Percentiles rank a stretch among this genome's conserved stretches.
Evolutionary conservation across 2,797 vertebrate genomes (phyloP).

Genomic region (Rhinatrema bivittatum): DNA sequence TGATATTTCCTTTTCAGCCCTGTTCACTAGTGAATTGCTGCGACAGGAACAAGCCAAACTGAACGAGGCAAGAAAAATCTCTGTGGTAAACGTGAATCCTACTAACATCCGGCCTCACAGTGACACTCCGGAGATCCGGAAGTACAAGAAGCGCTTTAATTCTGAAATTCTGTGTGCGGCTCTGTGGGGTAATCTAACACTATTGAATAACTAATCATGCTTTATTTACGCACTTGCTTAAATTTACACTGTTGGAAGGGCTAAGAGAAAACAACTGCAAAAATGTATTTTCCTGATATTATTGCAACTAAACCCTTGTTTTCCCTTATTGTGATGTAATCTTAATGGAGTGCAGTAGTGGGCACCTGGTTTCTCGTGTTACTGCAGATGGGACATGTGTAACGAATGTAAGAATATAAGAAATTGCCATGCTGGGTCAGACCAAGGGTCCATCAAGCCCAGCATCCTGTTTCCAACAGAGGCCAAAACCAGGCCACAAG

Average conservation of each 20-base stretch:
- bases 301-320: too few relatives aligned
- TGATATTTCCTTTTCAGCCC: slow-evolving; percentile 53
- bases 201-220: too few relatives aligned
- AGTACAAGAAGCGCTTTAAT: slow-evolving; percentile 98
- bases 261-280: accelerated
- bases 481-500: too few relatives aligned
- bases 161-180: slow-evolving; percentile 96
- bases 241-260: neutral
- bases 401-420: too few relatives aligned
- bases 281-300: accelerated
- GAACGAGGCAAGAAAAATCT: slow-evolving; percentile 95
- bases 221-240: too few relatives aligned
- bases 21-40: slow-evolving; percentile 84
- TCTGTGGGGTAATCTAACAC: slow-evolving; percentile 94
- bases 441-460: too few relatives aligned
- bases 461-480: too few relatives aligned
- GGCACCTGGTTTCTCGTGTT: too few relatives aligned
- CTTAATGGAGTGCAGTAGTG: too few relatives aligned
- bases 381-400: too few relatives aligned
- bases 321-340: too few relatives aligned
- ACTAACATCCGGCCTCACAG: slow-evolving; percentile 97
- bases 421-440: too few relatives aligned
- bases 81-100: slow-evolving; percentile 95
- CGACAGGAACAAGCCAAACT: slow-evolving; percentile 92
- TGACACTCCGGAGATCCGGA: slow-evolving; percentile 95